These are phyloP conservation scores for Zaprionus gabonicus DNA, from an alignment of 1,140 invertebrate species.

Conservation along the genomic window DNA sequence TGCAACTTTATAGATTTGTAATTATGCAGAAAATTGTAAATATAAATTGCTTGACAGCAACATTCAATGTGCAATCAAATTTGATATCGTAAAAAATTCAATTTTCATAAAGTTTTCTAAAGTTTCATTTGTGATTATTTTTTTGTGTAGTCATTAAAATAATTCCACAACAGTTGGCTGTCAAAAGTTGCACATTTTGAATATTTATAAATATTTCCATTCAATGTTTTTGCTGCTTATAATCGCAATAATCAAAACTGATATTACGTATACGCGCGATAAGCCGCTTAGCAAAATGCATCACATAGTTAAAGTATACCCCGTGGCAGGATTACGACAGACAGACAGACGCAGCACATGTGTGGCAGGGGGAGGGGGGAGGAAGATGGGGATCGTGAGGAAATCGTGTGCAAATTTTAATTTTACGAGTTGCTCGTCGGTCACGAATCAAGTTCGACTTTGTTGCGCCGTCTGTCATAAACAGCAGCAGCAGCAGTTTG, in stretches of 20 bases:
- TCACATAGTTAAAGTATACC: neutral
- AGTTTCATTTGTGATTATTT: neutral
- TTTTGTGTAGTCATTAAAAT: neutral
- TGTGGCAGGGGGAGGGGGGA: neutral
- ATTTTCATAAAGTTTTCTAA: neutral
- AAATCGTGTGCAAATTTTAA: conserved; percentile 76
- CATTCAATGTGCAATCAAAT: too few species aligned
- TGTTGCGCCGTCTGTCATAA: conserved; percentile 67
- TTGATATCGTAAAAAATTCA: too few species aligned
- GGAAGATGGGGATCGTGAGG: neutral
- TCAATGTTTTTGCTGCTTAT: neutral
- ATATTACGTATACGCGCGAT: conserved; percentile 1
- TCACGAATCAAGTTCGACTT: conserved; percentile 48
- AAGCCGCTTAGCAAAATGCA: conserved; percentile 4
- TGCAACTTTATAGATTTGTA: neutral
- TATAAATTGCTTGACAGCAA: neutral
- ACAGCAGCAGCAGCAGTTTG: conserved; percentile 35
- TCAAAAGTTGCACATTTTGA: neutral
- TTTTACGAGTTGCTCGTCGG: conserved; percentile 55
- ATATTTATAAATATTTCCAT: neutral
- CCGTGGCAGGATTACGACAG: neutral
- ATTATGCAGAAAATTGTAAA: neutral
- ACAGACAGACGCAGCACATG: neutral
- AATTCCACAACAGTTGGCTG: neutral
- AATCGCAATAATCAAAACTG: neutral